Evolutionary conservation across 2,888 invertebrate species (phyloP), one percentile per base, ranked within the genome.

Genomic region (Cepaea hortensis): DNA sequence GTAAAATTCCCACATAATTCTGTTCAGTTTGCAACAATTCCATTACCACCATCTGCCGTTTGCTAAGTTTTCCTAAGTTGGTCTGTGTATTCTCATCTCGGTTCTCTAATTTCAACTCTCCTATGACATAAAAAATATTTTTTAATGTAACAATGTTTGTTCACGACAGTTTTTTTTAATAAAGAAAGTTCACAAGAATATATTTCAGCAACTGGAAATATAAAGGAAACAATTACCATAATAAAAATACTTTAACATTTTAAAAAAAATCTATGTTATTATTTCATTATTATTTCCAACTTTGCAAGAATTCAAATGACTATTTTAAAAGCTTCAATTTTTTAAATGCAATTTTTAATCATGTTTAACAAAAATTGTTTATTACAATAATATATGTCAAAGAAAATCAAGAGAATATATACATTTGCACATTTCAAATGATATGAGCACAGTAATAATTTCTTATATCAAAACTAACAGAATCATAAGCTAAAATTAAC

Each of bases 11-110:
- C 88, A 99, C 98, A 95, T 99, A 99, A 96, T 99, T 99, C 88
- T 97, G 97, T 95, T 99, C 99, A 0, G 99, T 99, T 95, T 98
- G 98, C 89, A 98, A 96, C 91, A 99, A 96, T 95, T 99, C 99
- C 88, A 91, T 92, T 18, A 93, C 93, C 83, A 93, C 93, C 85
- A 93, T 92, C 86, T 91, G 90, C 62, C 94, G 87, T n/a, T 92
- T 91, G 35, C 92, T 91, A 11, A 90, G 84, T 84, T 93, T 90
- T 62, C 50, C 77, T 48, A 75, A 6, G 18, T 61, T 70, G n/a
- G 77, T 23, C 65, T 72, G 81, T 0, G 76, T 61, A 70, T 83
- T 88, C 81, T 89, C 88, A 23, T 79, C 87, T 73, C 87, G 87
- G 50, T 88, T 81, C 13, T 86, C 86, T 35, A 86, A 68, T 35